Evolutionary conservation across 1,140 invertebrate genomes (phyloP), one percentile per base, ranked within the genome.

Genomic region (Tenebrio molitor): DNA sequence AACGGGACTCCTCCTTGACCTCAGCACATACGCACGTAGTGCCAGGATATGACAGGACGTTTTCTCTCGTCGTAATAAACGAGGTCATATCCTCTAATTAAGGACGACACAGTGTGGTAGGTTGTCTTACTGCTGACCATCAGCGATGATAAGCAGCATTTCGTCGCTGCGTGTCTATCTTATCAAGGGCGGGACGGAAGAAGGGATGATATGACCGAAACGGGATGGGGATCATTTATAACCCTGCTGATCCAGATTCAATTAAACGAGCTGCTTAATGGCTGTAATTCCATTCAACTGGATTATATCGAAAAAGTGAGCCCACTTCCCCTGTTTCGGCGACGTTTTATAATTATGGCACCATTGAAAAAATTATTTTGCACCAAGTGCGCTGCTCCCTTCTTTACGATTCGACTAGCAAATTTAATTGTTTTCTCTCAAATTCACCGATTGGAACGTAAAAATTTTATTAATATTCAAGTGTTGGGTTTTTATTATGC

Each of bases 201-300:
- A 53, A 53, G 23, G 50, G 50, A 50, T 58, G 50, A 58, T 58
- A 58, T 58, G 50, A 58, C 50, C 50, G 50, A 58, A 58, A 58
- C 23, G 21, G 50, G 50, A 58, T 58, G 50, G 50, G 36, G 23
- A 58, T 58, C 50, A 58, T 58, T 58, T 58, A 58, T 58, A 58
- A 58, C 50, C 23, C 50, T 15, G 21, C 50, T 58, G 50, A 58
- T 58, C 50, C 50, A 58, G 50, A 58, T 58, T 58, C 50, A 58
- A 58, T 58, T 58, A 58, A 58, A 58, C 50, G 50, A 58, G 50
- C 50, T 58, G 50, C 23, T 58, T 58, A 58, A 58, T 58, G 50
- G 50, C 50, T 58, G 50, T 58, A 58, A 58, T 58, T 58, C 50
- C 50, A 58, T 58, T 58, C 50, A 58, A 58, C 50, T 29, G 50